A percentile compares a stretch with the other conserved stretches of the same genome.
Conservation (phyloP, 2,113 vertebrate genomes). For the Antidorcas marsupialis region DNA sequence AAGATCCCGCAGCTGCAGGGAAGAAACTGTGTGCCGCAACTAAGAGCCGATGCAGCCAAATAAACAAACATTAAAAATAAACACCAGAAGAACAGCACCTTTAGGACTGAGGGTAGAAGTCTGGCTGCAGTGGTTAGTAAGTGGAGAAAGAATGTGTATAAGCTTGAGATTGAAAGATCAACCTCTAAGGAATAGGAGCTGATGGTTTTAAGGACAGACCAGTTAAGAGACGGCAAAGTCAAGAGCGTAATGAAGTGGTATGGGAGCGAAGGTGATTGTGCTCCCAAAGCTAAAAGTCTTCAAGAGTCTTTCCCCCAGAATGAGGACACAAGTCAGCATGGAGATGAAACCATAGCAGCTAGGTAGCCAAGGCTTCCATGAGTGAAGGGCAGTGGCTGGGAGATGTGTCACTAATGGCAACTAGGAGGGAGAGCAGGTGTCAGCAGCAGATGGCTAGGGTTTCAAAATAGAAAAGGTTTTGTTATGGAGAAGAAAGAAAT, state of each 20-base stretch:
- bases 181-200: not conserved
- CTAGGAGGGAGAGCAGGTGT: not conserved
- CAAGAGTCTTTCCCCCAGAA: not conserved
- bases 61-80: not conserved
- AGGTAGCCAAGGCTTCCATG: not conserved
- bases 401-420: not conserved
- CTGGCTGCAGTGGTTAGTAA: not conserved
- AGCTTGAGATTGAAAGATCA: not conserved
- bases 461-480: not conserved
- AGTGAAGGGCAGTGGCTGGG: not conserved
- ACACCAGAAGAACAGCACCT: not conserved
- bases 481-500: not conserved
- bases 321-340: not conserved
- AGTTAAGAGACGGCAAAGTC: not conserved
- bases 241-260: not conserved
- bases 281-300: not conserved
- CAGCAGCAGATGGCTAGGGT: not conserved
- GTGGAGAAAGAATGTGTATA: accelerated
- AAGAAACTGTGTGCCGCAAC: accelerated
- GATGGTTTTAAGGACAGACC: not conserved
- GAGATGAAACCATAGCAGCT: not conserved
- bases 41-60: not conserved
- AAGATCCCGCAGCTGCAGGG: not conserved
- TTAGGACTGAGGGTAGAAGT: not conserved
- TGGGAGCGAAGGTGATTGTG: not conserved